A percentile compares a stretch with the other conserved stretches of the same genome.
phyloP scores from a whole-genome alignment of 2,888 invertebrate species.

The Melanargia galathea region DNA sequence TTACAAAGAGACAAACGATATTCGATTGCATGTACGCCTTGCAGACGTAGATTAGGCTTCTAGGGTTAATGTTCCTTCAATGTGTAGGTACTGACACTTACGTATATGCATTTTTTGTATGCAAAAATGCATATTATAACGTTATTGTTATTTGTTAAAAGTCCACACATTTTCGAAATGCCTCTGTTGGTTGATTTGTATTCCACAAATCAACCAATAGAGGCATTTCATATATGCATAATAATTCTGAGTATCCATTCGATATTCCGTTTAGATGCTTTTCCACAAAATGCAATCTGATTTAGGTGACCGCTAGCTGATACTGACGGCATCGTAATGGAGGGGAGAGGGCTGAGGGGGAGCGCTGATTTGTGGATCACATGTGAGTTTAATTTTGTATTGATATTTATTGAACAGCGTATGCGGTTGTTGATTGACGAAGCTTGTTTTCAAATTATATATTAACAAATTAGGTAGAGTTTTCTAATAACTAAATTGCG shows the following conservation, averaged over 20 bases:
- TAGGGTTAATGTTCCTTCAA: too few relatives aligned
- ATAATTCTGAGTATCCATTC: constrained; percentile 34
- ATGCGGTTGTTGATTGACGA: constrained; percentile 1
- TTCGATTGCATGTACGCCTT: too few relatives aligned
- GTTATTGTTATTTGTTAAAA: too few relatives aligned
- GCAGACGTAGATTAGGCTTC: too few relatives aligned
- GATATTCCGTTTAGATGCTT: constrained; percentile 47
- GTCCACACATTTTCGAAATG: too few relatives aligned
- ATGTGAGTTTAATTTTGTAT: constrained; percentile 25
- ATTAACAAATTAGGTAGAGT: background rate
- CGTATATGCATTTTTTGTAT: too few relatives aligned
- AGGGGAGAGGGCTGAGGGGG: constrained; percentile 16
- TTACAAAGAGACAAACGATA: too few relatives aligned
- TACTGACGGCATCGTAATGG: constrained; percentile 51
- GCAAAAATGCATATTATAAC: too few relatives aligned
- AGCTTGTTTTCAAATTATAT: background rate
- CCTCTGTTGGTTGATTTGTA: too few relatives aligned
- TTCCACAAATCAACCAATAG: too few relatives aligned
- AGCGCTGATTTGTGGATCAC: constrained; percentile 24
- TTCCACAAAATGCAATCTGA: constrained; percentile 50
- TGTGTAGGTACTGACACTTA: too few relatives aligned
- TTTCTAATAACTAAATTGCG: background rate
- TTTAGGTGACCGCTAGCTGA: constrained; percentile 49
- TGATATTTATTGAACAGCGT: constrained; percentile 10
- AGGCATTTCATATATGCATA: background rate